A percentile compares a stretch with the other conserved stretches of the same genome.
These are phyloP conservation scores for Drosophila novamexicana DNA, from an alignment of 1,140 invertebrate species.

Conservation along the genomic window DNA sequence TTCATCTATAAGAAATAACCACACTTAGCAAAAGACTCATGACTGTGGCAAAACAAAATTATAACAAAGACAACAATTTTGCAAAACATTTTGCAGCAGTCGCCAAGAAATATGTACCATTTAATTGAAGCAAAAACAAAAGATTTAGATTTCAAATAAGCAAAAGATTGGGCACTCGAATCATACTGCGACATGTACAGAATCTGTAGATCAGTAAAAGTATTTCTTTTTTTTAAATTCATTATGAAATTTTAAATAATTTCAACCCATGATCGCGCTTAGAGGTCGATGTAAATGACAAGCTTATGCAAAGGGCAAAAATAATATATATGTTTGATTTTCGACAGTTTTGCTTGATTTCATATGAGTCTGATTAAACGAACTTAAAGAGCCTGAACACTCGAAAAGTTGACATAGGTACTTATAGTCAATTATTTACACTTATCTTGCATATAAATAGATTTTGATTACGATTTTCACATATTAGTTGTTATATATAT, in stretches of 20 bases:
- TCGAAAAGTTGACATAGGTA: background rate
- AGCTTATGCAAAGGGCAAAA: slow-evolving; percentile 4
- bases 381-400: background rate
- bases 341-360: background rate
- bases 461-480: too few relatives aligned
- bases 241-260: background rate
- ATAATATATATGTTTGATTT: slow-evolving; percentile 3
- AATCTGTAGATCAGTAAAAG: background rate
- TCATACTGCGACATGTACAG: background rate
- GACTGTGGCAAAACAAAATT: slow-evolving; percentile 30
- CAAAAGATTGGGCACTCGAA: background rate
- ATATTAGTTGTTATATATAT: background rate
- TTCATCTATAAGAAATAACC: slow-evolving; percentile 52
- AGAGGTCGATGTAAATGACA: background rate
- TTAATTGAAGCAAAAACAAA: slow-evolving; percentile 1
- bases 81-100: slow-evolving; percentile 54
- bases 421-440: slow-evolving; percentile 11
- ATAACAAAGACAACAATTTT: slow-evolving; percentile 40
- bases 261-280: background rate
- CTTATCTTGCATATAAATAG: background rate
- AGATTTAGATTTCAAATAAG: background rate
- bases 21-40: slow-evolving; percentile 38
- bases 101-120: slow-evolving; percentile 29
- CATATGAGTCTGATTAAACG: slow-evolving; percentile 2
- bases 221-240: background rate